These are phyloP conservation scores for Malacoraja senta DNA, from an alignment of 2,797 vertebrate species.

Conservation along the genomic window DNA sequence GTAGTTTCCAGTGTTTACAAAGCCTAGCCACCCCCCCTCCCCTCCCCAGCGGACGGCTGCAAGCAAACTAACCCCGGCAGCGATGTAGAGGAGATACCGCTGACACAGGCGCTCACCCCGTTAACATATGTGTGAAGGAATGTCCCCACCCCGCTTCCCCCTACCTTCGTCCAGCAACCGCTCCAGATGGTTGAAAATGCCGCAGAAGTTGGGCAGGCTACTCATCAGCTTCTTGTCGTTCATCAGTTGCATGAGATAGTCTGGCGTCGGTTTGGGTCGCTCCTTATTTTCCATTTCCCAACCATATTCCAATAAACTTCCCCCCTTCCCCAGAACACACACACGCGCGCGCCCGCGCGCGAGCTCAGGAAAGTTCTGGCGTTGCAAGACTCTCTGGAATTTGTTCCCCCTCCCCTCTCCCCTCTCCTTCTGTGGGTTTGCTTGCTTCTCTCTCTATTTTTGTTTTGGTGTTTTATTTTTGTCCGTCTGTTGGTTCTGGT, in stretches of 20 bases:
- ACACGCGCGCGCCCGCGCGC: slow-evolving; percentile 38
- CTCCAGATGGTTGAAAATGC: slow-evolving; percentile 87
- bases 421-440: slow-evolving; percentile 41
- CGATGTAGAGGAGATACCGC: neutral
- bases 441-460: slow-evolving; percentile 22
- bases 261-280: slow-evolving; percentile 91
- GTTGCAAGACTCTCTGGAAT: slow-evolving; percentile 8
- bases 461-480: neutral
- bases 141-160: slow-evolving; percentile 40
- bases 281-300: slow-evolving; percentile 90
- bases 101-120: neutral
- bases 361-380: slow-evolving; percentile 28
- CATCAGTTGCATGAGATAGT: slow-evolving; percentile 98
- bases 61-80: neutral
- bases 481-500: neutral
- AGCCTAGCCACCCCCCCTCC: neutral
- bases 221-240: slow-evolving; percentile 97
- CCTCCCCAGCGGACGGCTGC: neutral
- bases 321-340: slow-evolving; percentile 42
- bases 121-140: neutral
- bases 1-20: neutral
- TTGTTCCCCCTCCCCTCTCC: neutral
- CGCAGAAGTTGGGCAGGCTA: slow-evolving; percentile 95
- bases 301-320: slow-evolving; percentile 64
- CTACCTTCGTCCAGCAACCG: slow-evolving; percentile 93